Evolutionary conservation across 2,797 vertebrate genomes (phyloP), one percentile per base, ranked within the genome.

Genomic region (Tauraco hartlaubi): DNA sequence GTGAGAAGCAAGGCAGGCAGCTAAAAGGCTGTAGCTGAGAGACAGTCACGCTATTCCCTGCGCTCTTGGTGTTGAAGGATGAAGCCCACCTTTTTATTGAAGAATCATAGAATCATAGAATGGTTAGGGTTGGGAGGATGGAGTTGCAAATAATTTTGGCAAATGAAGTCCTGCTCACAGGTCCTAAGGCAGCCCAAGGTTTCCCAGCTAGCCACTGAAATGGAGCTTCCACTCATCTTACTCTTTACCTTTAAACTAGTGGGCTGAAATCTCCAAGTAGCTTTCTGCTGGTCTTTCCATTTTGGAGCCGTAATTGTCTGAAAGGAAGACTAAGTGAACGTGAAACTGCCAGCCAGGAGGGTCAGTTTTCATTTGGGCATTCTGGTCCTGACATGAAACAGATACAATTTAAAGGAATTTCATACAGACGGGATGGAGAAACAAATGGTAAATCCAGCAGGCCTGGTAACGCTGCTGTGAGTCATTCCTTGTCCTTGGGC

Each of bases 401-500:
- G 48, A 79, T 59, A 76, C 3, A 22, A 69, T 51, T 88, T 68
- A 88, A 74, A 73, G 82, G 44, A 58, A 37, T 73, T 90, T 85
- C 58, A 28, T 63, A 12, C 5, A 74, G 73, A 41, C 88, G 17
- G 19, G 73, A 58, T 77, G 49, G 78, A 71, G 48, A 74, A 81
- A 17, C 15, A 64, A 37, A n/a, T 2, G 6, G 54, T 46, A 87
- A 82, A 79, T 46, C 21, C 33, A 44, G 35, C 55, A 62, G 58
- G 26, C 10, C 28, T 74, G 33, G 33, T n/a, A 79, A 69, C 48
- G 31, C 48, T 92, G 43, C 55, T 33, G 28, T 79, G 90, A 94
- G 55, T 82, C 93, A 87, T 85, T 87, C 31, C 59, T 80, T 90
- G 71, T 77, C 79, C 75, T 92, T 63, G 61, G 49, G 44, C 51